Evolutionary conservation across 2,113 vertebrate species (phyloP).

Genomic region (Hemicordylus capensis): DNA sequence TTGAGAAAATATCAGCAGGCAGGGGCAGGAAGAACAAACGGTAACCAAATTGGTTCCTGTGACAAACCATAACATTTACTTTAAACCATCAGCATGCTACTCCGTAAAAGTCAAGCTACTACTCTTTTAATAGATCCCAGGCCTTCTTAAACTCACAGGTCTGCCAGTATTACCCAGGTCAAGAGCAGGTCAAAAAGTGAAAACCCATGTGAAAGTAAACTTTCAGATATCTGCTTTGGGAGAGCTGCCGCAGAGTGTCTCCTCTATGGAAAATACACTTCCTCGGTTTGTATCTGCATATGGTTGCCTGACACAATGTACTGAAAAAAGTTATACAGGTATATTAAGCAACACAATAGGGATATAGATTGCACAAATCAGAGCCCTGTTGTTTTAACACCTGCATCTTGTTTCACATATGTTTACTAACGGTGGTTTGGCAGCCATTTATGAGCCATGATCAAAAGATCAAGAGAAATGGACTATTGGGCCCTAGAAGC

Average conservation of each 20-base stretch:
- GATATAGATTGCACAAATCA: constrained; percentile 6
- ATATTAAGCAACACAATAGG: neutral
- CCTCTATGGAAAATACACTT: constrained; percentile 72
- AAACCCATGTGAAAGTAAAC: constrained; percentile 86
- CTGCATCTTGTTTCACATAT: constrained; percentile 17
- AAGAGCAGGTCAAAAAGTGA: constrained; percentile 88
- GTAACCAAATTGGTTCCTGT: constrained; percentile 97
- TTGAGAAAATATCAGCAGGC: constrained; percentile 91
- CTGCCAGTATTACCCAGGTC: constrained; percentile 81
- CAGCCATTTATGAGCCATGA: too few relatives aligned
- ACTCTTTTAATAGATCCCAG: constrained; percentile 93
- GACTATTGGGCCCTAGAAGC: neutral
- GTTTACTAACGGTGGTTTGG: neutral
- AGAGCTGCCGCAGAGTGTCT: constrained; percentile 74
- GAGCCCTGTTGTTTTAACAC: constrained; percentile 12
- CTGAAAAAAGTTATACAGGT: constrained; percentile 40
- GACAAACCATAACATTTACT: constrained; percentile 99
- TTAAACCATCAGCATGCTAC: constrained; percentile 89
- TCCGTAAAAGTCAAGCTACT: constrained; percentile 88
- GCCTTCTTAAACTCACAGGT: constrained; percentile 83
- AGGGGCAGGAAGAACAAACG: constrained; percentile 88
- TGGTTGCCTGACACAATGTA: constrained; percentile 42
- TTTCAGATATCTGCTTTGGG: constrained; percentile 82
- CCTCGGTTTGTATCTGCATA: constrained; percentile 65
- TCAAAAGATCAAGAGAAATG: neutral